Evolutionary conservation across 2,797 vertebrate species (phyloP).

Genomic region (Falco cherrug): DNA sequence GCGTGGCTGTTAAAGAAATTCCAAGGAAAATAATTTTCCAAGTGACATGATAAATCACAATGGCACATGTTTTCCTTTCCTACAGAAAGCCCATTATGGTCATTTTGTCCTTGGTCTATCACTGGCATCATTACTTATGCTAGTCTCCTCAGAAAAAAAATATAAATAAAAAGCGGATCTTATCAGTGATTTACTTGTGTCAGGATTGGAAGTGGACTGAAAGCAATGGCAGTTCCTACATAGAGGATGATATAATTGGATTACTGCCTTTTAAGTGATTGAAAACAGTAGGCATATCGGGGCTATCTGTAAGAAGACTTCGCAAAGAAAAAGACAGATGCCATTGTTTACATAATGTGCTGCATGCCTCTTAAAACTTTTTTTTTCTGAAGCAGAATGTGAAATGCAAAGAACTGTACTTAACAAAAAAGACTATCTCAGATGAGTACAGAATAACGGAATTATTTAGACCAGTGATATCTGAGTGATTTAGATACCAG

Average conservation of each 20-base stretch:
- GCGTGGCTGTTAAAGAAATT: not conserved
- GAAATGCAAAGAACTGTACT: conserved; percentile 54
- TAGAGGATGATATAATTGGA: conserved; percentile 75
- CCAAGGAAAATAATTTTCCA: conserved; percentile 45
- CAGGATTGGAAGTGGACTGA: conserved; percentile 74
- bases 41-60: conserved; percentile 50
- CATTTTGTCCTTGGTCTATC: conserved; percentile 74
- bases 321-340: conserved; percentile 69
- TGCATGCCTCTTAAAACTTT: conserved; percentile 21
- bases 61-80: conserved; percentile 50
- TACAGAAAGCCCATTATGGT: conserved; percentile 64
- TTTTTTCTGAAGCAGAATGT: conserved; percentile 39
- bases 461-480: not conserved
- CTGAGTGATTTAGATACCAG: not conserved
- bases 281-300: conserved; percentile 76
- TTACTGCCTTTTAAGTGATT: conserved; percentile 83
- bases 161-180: conserved; percentile 65
- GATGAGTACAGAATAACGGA: not conserved
- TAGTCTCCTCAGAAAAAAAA: conserved; percentile 40
- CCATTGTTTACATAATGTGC: conserved; percentile 65
- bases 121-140: conserved; percentile 73
- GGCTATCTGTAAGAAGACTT: conserved; percentile 74
- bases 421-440: not conserved
- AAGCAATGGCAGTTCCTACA: conserved; percentile 74
- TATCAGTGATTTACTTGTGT: conserved; percentile 81